Base-by-base conservation (phyloP, 2,113 vertebrate genomes). In the Oenanthe oenanthe region DNA sequence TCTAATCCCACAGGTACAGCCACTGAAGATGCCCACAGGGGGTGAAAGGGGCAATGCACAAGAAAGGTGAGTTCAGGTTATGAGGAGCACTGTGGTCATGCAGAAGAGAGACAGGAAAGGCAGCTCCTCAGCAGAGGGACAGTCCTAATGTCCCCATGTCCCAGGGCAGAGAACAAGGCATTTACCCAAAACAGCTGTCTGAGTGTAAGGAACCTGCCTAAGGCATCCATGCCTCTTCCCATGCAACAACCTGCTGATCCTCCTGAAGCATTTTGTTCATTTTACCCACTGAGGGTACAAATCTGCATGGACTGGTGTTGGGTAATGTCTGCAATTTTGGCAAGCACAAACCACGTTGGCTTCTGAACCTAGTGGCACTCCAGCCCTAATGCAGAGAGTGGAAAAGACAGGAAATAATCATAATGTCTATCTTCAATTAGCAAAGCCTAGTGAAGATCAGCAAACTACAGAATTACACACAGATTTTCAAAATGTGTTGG, bases 21-120 rank as follows among this genome's bases (percentile, higher is more conserved):
- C 40, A 78, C 4, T 0, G 0, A 85, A 61, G 57, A 38, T 8
- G 5, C 31, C 6, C 43, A 56, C 20, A 29, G 36, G 1, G 45
- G 42, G 7, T 42, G 45, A 74, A 72, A 38, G 25, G 89, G 24
- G n/a, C n/a, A 68, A 72, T 42, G 38, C 10, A 57, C 20, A 56
- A 26, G 38, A 78, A 19, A 56, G 18, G 48, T 72, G 28, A 57
- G 43, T 26, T 14, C 38, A 77, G 17, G 25, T 21, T 65, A 29
- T 0, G 1, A 82, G n/a, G 19, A 85, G 15, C 19, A 88, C 74
- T 78, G 29, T 17, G 45, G 45, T 28, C 75, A 72, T 25, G 31
- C 20, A 47, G 21, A 67, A 79, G n/a, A 57, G 15, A 75, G 50
- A 36, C 0, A 3, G 19, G 16, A 53, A 78, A 75, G 31, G 17